Percentiles rank a stretch among this genome's conserved stretches.
Conservation (phyloP, 92 coral and sea anemone genomes). For the Phenganax subtilis region DNA sequence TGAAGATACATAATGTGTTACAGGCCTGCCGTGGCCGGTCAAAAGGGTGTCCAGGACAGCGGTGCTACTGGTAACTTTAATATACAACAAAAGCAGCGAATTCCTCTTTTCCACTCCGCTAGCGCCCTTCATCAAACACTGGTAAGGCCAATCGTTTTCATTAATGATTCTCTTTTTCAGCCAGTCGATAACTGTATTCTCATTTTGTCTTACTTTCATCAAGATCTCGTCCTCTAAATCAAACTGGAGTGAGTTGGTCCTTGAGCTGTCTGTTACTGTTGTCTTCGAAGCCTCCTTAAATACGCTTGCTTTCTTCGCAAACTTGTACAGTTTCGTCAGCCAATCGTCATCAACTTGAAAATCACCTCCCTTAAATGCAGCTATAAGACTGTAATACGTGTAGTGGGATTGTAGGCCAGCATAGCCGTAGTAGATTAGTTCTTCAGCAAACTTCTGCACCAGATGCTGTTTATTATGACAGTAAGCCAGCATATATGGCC, state of each 20-base stretch:
- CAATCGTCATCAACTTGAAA: not conserved
- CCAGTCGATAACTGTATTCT: not conserved
- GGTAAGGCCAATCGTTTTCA: not conserved
- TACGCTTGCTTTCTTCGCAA: conserved; percentile 14
- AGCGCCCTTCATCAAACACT: not conserved
- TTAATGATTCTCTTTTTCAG: not conserved
- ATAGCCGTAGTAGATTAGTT: conserved; percentile 38
- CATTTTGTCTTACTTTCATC: not conserved
- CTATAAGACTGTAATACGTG: conserved; percentile 36
- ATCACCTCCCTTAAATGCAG: conserved; percentile 2
- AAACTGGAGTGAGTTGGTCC: not conserved
- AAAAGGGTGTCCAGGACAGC: not conserved
- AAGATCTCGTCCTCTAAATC: not conserved
- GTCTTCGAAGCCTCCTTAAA: conserved; percentile 3
- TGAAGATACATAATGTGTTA: not conserved
- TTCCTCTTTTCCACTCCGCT: not conserved
- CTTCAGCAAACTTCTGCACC: conserved; percentile 37
- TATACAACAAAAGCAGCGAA: not conserved
- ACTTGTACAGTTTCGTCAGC: conserved; percentile 27
- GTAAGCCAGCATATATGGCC: conserved; percentile 43
- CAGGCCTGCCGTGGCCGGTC: not conserved
- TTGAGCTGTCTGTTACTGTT: not conserved
- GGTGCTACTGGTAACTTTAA: not conserved
- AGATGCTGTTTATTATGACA: conserved; percentile 25
- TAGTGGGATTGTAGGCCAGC: conserved; percentile 48